Evolutionary conservation across 1,140 invertebrate species (phyloP), one percentile per base, ranked within the genome.

Genomic region (Hyles vespertilio): DNA sequence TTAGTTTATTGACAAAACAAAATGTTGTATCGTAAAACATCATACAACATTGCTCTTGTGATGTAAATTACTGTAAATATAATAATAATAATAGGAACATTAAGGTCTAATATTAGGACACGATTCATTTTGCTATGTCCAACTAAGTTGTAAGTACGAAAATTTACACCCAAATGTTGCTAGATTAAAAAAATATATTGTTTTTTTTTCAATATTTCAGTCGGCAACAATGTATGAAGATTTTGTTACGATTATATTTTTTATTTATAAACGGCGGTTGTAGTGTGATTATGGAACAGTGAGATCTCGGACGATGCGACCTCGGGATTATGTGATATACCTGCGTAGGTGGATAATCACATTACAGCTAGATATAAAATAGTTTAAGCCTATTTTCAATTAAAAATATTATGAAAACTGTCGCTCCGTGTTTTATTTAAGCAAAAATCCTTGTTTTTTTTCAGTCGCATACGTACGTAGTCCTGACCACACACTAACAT

Each of bases 51-150:
- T 46, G 61, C 59, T 72, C 66, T 70, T 77, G 79, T 81, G 76
- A 84, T 87, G 84, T 87, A 87, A 87, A 87, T 84, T 84, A 84
- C 74, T 87, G 84, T 87, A 87, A 79, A 82, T 84, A 83, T 58
- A 47, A 43, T 57, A 58, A 71, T 69, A 67, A 65, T 66, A 65
- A 63, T 67, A 62, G 63, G 76, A 64, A 66, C 43, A 57, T 74
- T 85, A 81, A 84, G 78, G 59, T 76, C 61, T 65, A 68, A 70
- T 70, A 72, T 62, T 65, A 67, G 65, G 74, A 40, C 36, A 40
- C 61, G 58, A 58, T 72, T 72, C 68, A 69, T 72, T 67, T 69
- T 66, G 10, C 51, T 55, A 52, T 51, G 51, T 50, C 58, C 53
- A 59, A 32, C 54, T 65, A 73, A 58, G 65, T 67, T 73, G 61